phyloP scores from a whole-genome alignment of 2,797 vertebrate species.

The Alca torda region DNA sequence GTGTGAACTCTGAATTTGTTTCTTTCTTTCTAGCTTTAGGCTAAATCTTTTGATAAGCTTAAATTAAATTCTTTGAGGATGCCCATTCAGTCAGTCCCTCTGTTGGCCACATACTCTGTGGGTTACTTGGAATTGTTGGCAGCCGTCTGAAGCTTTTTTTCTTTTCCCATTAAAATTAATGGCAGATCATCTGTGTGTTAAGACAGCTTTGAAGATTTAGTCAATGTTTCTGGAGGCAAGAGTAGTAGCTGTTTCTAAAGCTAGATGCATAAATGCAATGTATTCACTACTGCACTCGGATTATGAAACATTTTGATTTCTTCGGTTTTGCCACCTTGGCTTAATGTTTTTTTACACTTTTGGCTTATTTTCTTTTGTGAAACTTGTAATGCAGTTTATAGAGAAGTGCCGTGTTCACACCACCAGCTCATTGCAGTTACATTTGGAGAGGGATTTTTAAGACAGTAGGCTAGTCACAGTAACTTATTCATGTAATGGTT shows the following conservation, averaged over 20 bases:
- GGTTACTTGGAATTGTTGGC: slow-evolving; percentile 28
- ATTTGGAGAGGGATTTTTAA: neutral
- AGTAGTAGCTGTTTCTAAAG: slow-evolving; percentile 4
- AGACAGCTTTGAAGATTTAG: slow-evolving; percentile 1
- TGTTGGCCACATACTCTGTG: slow-evolving; percentile 2
- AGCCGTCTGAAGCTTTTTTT: neutral
- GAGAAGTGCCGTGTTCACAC: neutral
- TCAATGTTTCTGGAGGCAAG: neutral
- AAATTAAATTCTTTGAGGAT: slow-evolving; percentile 39
- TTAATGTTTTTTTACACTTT: neutral
- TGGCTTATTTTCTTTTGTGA: neutral
- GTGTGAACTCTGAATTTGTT: slow-evolving; percentile 1
- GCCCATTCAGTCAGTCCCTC: slow-evolving; percentile 12
- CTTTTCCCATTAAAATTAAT: slow-evolving; percentile 39
- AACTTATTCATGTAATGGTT: neutral
- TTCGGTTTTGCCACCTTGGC: neutral
- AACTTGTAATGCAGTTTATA: neutral
- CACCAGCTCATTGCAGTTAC: neutral
- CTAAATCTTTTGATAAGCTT: slow-evolving; percentile 11
- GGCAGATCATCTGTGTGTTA: slow-evolving; percentile 30
- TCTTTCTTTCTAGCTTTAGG: slow-evolving; percentile 26
- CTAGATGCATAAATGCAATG: neutral
- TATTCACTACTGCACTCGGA: neutral
- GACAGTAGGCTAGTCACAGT: neutral
- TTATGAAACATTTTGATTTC: neutral